These are phyloP conservation scores for Synergus laeviventris DNA, from an alignment of 2,888 invertebrate species.

Conservation along the genomic window DNA sequence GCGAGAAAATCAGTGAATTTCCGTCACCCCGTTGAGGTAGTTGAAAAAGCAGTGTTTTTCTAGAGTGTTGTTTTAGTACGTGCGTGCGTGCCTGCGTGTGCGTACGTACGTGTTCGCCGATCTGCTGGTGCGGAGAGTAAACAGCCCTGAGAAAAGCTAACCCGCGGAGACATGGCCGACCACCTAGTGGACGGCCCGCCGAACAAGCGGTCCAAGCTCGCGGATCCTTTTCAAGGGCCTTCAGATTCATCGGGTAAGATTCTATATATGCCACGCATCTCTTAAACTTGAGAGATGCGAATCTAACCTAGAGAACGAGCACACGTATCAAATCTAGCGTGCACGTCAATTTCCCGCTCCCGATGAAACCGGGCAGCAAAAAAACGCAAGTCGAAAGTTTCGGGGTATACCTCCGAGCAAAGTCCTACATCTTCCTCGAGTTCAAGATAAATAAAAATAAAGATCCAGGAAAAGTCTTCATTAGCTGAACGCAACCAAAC, in stretches of 20 bases:
- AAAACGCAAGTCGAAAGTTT: constrained; percentile 32
- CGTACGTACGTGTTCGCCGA: constrained; percentile 42
- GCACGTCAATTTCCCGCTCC: constrained; percentile 40
- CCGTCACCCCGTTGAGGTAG: constrained; percentile 47
- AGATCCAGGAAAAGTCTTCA: not conserved
- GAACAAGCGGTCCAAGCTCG: constrained; percentile 95
- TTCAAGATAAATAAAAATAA: not conserved
- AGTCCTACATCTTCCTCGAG: constrained; percentile 13
- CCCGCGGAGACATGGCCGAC: constrained; percentile 87
- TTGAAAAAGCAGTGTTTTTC: constrained; percentile 51
- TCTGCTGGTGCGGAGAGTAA: constrained; percentile 52
- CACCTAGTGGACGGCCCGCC: constrained; percentile 96
- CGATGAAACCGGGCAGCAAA: constrained; percentile 32
- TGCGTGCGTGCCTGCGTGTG: constrained; percentile 50
- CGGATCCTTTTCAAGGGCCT: constrained; percentile 88
- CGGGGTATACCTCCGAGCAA: constrained; percentile 27
- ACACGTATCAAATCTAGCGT: constrained; percentile 35
- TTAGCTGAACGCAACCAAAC: too few species aligned
- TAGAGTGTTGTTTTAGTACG: constrained; percentile 59
- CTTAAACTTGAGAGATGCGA: constrained; percentile 19
- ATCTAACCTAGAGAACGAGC: constrained; percentile 38
- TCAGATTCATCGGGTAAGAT: constrained; percentile 88
- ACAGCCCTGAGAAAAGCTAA: constrained; percentile 46
- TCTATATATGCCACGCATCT: constrained; percentile 57
- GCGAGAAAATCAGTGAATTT: constrained; percentile 59